These are phyloP conservation scores for Pogonomyrmex barbatus DNA, from an alignment of 1,140 invertebrate species.

Conservation along the genomic window DNA sequence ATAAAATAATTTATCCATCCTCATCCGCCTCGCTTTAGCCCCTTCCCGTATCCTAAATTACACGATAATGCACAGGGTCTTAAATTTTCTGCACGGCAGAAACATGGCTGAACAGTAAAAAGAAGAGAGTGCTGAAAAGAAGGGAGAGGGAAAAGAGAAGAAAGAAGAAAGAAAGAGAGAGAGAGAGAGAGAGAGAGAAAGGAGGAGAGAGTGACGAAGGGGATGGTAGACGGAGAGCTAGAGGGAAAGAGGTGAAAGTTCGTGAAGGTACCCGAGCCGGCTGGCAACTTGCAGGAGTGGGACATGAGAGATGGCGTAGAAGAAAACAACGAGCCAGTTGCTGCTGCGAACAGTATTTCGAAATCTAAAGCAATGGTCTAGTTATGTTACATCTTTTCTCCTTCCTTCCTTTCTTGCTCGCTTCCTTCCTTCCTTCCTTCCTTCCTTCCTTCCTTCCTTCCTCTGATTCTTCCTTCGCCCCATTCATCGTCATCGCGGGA, in stretches of 20 bases:
- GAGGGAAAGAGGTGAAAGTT: slow-evolving; percentile 62
- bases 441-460: slow-evolving; percentile 35
- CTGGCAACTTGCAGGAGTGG: slow-evolving; percentile 47
- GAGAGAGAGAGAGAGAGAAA: slow-evolving; percentile 25
- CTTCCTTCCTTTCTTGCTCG: slow-evolving; percentile 19
- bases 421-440: slow-evolving; percentile 28
- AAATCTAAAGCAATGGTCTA: slow-evolving; percentile 55
- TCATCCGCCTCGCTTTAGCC: slow-evolving; percentile 24
- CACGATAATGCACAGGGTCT: slow-evolving; percentile 60
- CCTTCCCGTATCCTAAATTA: slow-evolving; percentile 65
- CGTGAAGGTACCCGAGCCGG: slow-evolving; percentile 43
- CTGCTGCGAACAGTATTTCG: slow-evolving; percentile 61
- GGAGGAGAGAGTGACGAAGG: slow-evolving; percentile 41
- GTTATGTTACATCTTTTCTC: slow-evolving; percentile 53
- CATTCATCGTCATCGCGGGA: slow-evolving; percentile 16
- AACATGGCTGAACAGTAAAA: slow-evolving; percentile 57
- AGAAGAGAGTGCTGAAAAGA: slow-evolving; percentile 43
- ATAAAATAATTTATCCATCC: slow-evolving; percentile 68
- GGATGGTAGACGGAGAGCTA: slow-evolving; percentile 32
- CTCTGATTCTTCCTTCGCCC: slow-evolving; percentile 54
- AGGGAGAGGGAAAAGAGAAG: neutral
- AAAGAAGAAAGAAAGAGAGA: neutral
- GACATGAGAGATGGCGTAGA: slow-evolving; percentile 60
- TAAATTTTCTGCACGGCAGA: slow-evolving; percentile 65
- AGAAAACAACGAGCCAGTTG: slow-evolving; percentile 61